phyloP scores from a whole-genome alignment of 2,113 vertebrate species.

The Marmota monax region DNA sequence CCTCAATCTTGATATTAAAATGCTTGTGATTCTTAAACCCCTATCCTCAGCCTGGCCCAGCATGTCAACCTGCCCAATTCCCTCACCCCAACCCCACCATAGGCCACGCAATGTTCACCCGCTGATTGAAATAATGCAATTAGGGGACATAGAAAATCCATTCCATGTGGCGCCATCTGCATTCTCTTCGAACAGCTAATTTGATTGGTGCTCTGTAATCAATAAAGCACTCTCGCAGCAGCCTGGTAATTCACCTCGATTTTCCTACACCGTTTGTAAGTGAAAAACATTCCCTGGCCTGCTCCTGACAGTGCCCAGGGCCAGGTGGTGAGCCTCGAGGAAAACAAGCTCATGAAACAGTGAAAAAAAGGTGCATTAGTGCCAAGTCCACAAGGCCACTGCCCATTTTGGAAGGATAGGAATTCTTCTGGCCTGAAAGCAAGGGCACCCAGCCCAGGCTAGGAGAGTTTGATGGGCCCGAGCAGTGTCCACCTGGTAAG shows the following conservation, averaged over 20 bases:
- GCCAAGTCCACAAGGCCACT: neutral
- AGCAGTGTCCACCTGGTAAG: neutral
- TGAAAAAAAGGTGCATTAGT: too few species aligned
- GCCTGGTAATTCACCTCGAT: slow-evolving; percentile 52
- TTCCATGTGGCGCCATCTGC: slow-evolving; percentile 50
- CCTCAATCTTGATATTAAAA: slow-evolving; percentile 59
- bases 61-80: neutral
- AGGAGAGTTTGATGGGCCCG: neutral
- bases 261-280: slow-evolving; percentile 63
- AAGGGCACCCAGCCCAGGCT: neutral
- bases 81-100: neutral
- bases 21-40: slow-evolving; percentile 12
- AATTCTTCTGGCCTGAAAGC: neutral
- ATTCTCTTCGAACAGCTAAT: slow-evolving; percentile 75
- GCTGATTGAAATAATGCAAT: slow-evolving; percentile 72
- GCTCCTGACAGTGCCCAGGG: slow-evolving; percentile 1
- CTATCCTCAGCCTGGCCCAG: neutral
- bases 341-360: neutral
- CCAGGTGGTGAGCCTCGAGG: neutral
- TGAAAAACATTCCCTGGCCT: slow-evolving; percentile 13
- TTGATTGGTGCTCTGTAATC: slow-evolving; percentile 70
- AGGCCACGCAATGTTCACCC: slow-evolving; percentile 42
- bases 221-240: slow-evolving; percentile 71
- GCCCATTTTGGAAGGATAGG: neutral
- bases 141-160: slow-evolving; percentile 72